Conservation (phyloP, 2,797 vertebrate genomes). For the Leuciscus waleckii region DNA sequence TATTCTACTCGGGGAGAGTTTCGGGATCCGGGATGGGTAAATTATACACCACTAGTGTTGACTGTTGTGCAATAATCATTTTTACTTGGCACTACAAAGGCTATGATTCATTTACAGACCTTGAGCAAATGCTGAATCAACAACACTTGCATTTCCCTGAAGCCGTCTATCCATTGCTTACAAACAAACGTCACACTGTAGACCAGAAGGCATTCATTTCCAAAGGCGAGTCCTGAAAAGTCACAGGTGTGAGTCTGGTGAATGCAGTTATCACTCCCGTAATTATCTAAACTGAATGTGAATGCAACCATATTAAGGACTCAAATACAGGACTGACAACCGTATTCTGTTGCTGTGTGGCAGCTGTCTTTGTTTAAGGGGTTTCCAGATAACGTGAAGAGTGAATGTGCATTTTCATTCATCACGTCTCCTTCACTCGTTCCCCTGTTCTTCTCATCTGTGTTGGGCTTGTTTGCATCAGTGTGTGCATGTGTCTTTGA, state of each 20-base stretch:
- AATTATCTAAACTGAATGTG: background rate
- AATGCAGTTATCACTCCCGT: background rate
- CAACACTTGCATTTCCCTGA: background rate
- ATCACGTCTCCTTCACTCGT: background rate
- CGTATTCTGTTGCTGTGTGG: background rate
- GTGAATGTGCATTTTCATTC: background rate
- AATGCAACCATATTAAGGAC: background rate
- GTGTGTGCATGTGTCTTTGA: too few relatives aligned
- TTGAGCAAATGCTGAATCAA: background rate
- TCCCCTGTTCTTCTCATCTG: background rate
- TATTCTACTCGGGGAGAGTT: background rate
- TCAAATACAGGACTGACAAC: background rate
- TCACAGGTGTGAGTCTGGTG: background rate
- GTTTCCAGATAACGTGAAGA: background rate
- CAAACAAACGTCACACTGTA: background rate
- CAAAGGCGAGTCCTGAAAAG: background rate
- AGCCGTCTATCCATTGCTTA: background rate
- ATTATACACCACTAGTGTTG: conserved; percentile 24
- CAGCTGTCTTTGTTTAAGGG: background rate
- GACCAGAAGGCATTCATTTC: background rate
- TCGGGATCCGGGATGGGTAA: background rate
- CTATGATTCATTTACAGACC: background rate
- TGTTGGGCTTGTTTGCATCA: too few relatives aligned
- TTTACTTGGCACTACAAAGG: background rate
- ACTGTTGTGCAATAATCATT: conserved; percentile 10